Evolutionary conservation across 92 coral and sea anemone species (phyloP).

Genomic region (Parazoanthus atlanticus): DNA sequence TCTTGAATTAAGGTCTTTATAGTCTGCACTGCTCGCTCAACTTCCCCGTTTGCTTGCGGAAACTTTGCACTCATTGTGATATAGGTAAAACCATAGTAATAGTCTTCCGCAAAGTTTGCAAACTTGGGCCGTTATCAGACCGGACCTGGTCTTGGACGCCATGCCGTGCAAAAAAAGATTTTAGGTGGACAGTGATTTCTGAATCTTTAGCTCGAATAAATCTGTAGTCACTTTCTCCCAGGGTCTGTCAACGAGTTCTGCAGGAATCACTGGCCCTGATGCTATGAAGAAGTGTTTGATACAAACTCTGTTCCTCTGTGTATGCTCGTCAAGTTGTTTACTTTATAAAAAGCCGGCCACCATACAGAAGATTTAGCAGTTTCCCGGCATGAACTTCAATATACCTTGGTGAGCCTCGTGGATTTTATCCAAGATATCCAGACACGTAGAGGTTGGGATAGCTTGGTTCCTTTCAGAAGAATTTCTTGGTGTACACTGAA

Average conservation of each 20-base stretch:
- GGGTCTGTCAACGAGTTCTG: constrained; percentile 43
- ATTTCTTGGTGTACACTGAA: constrained; percentile 11
- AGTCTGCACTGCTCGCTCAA: constrained; percentile 55
- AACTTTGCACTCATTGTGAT: constrained; percentile 51
- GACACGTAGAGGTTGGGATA: constrained; percentile 27
- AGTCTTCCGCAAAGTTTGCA: constrained; percentile 45
- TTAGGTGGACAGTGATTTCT: constrained; percentile 12
- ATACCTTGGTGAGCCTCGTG: constrained; percentile 34
- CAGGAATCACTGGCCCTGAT: constrained; percentile 38
- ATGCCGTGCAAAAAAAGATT: constrained; percentile 46
- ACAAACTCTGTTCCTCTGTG: constrained; percentile 30
- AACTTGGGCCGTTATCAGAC: constrained; percentile 48
- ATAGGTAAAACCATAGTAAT: constrained; percentile 62
- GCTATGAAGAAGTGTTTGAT: constrained; percentile 10
- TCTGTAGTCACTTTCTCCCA: not conserved
- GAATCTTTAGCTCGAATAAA: not conserved
- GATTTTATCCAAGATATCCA: constrained; percentile 35
- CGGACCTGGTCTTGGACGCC: constrained; percentile 46
- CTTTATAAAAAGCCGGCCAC: constrained; percentile 48
- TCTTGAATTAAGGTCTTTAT: constrained; percentile 28
- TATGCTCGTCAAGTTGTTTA: constrained; percentile 30
- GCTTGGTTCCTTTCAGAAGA: constrained; percentile 41
- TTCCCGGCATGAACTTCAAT: constrained; percentile 30
- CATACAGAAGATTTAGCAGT: constrained; percentile 44
- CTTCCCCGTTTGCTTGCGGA: constrained; percentile 48